Percentiles rank a stretch among this genome's conserved stretches.
Conservation (phyloP, 2,113 vertebrate genomes). For the Accipiter cooperii region DNA sequence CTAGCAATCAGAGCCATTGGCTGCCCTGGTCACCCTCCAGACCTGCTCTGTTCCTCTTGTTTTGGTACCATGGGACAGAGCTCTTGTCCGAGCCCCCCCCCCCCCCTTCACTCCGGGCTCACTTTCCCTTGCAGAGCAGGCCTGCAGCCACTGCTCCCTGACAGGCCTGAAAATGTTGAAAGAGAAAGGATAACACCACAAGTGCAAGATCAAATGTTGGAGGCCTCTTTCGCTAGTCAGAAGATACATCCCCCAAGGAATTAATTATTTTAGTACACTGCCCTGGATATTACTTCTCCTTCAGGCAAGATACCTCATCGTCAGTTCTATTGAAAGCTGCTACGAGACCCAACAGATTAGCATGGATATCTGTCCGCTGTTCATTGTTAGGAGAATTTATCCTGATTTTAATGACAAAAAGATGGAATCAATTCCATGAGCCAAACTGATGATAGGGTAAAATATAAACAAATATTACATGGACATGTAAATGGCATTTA, state of each 20-base stretch:
- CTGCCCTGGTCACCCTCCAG: neutral
- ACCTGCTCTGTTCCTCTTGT: neutral
- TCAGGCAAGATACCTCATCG: neutral
- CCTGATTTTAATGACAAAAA: neutral
- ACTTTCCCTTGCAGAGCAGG: neutral
- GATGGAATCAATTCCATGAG: neutral
- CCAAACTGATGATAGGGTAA: neutral
- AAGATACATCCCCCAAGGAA: neutral
- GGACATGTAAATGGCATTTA: neutral
- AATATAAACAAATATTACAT: neutral
- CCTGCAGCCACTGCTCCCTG: neutral
- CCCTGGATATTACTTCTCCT: neutral
- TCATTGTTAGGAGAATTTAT: neutral
- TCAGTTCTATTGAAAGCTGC: neutral
- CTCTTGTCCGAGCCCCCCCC: neutral
- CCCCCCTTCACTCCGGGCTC: neutral
- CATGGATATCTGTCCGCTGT: neutral
- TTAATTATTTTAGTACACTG: neutral
- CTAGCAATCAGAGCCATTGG: neutral
- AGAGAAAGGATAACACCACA: neutral
- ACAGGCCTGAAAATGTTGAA: neutral
- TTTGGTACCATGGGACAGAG: neutral
- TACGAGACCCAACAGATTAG: neutral
- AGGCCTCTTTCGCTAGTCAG: neutral
- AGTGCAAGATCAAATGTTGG: neutral